phyloP scores from a whole-genome alignment of 2,888 invertebrate species.

The Drosophila maculinotata region DNA sequence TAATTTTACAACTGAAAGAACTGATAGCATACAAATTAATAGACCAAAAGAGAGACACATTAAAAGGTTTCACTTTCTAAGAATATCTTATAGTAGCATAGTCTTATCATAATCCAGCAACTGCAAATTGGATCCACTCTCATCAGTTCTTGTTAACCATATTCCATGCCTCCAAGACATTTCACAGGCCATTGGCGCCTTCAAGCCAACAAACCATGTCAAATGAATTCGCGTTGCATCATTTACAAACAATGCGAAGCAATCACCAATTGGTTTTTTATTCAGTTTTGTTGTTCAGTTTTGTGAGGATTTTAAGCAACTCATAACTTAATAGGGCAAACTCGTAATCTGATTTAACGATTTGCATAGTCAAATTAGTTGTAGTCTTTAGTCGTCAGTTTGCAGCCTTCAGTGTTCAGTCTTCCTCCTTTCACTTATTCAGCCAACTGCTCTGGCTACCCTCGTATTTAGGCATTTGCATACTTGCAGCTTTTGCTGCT shows the following conservation, averaged over 20 bases:
- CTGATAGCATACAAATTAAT: no score
- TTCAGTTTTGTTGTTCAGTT: slow-evolving; percentile 18
- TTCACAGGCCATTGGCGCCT: slow-evolving; percentile 1
- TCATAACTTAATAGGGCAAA: slow-evolving; percentile 12
- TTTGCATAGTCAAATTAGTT: slow-evolving; percentile 45
- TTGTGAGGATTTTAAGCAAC: slow-evolving; percentile 18
- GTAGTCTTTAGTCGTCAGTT: neutral
- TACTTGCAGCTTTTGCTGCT: slow-evolving; percentile 37
- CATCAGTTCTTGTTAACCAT: slow-evolving; percentile 2
- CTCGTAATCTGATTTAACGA: slow-evolving; percentile 24
- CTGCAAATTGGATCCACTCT: neutral
- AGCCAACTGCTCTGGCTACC: slow-evolving; percentile 46
- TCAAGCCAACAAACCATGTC: slow-evolving; percentile 13
- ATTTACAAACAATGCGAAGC: slow-evolving; percentile 15
- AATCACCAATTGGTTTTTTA: slow-evolving; percentile 30
- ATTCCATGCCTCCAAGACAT: neutral
- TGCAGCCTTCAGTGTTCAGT: slow-evolving; percentile 3
- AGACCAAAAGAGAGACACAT: no score
- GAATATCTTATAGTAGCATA: neutral
- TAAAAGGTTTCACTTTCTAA: neutral
- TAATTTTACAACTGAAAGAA: no score
- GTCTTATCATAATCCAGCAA: neutral
- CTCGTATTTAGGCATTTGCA: slow-evolving; percentile 39
- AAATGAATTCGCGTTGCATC: slow-evolving; percentile 26
- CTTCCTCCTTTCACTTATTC: slow-evolving; percentile 71